Evolutionary conservation across 2,113 vertebrate genomes (phyloP).

Genomic region (Mormyrus iriodes): DNA sequence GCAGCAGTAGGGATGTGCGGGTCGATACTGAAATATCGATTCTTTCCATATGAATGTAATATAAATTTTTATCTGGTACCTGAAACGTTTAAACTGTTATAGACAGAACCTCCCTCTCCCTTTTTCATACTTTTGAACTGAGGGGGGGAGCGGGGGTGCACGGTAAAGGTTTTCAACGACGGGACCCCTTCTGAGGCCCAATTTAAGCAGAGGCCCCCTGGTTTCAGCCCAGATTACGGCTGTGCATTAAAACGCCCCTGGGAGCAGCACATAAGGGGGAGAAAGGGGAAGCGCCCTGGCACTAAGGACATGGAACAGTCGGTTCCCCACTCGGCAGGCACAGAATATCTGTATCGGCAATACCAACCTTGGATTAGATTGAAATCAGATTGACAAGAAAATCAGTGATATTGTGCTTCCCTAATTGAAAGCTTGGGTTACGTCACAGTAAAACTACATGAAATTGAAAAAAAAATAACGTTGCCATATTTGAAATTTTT

Average conservation of each 20-base stretch:
- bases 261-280: background rate
- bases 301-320: no score
- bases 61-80: no score
- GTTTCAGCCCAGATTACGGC: background rate
- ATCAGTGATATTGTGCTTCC: background rate
- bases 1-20: no score
- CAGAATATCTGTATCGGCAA: background rate
- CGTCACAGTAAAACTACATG: background rate
- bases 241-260: background rate
- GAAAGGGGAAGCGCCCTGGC: no score
- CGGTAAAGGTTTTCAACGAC: background rate
- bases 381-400: background rate
- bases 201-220: background rate
- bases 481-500: background rate
- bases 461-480: background rate
- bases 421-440: background rate
- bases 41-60: no score
- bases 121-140: no score
- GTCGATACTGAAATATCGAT: no score
- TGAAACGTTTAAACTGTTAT: no score
- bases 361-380: background rate
- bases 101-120: no score
- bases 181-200: background rate
- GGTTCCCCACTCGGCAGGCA: background rate
- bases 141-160: no score